Base-by-base conservation (phyloP, 2,888 invertebrate genomes). In the Fragum whitleyi region DNA sequence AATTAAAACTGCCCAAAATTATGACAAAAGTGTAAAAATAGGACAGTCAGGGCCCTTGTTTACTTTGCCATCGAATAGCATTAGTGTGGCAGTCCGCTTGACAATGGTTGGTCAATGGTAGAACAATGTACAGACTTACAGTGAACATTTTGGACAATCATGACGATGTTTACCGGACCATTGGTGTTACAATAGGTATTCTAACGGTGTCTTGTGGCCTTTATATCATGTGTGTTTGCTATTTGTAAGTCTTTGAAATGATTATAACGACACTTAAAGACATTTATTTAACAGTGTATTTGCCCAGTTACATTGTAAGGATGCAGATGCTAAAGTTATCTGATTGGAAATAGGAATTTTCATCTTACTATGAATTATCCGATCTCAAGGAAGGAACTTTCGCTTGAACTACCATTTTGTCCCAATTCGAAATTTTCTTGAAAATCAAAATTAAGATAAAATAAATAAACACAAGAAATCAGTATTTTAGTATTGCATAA, bases 1-100 rank as follows among this genome's bases (percentile, higher is more conserved):
- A 65, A 65, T 65, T 65, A 65, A 65, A 65, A 65, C 65, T 65
- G 65, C 36, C 65, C 65, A 39, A 65, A 39, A 65, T 65, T 65
- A 42, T 39, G 65, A 65, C 65, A 65, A 65, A 65, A 65, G 65
- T 42, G 65, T 65, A 42, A 21, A 53, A 65, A 65, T 42, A 65
- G n/a, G 65, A 32, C 65, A 21, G 29, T 9, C 65, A 42, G 42
- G 23, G 19, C 21, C 21, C 65, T 21, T 65, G 47, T 65, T 65
- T 65, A 42, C 65, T 36, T 42, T 42, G 65, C 42, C 42, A 39
- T 65, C 36, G 65, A 65, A 39, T 39, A 42, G 65, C 65, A 65
- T 65, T 39, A 65, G 65, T 23, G 11, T 42, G 65, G 23, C 23
- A 42, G 65, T 39, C 21, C 19, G 23, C 23, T n/a, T 39, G 65